Conservation (phyloP, 92 coral and sea anemone genomes). For the Epizoanthus illoricatus region DNA sequence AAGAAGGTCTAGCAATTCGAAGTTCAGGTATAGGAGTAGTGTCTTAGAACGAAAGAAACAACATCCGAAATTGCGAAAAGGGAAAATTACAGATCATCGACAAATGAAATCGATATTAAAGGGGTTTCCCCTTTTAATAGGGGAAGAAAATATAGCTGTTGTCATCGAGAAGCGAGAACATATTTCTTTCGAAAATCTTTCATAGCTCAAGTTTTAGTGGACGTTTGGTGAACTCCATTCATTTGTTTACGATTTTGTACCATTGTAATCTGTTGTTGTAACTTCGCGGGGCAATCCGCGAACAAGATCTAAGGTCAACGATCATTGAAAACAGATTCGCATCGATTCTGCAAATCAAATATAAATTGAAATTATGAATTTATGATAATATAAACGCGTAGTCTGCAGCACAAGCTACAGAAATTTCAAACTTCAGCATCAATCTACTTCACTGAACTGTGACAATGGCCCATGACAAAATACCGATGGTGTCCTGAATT, state of each 20-base stretch:
- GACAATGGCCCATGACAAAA: constrained; percentile 35
- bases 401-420: neutral
- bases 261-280: constrained; percentile 41
- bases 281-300: constrained; percentile 27
- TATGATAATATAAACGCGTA: neutral
- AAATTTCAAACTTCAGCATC: neutral
- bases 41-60: neutral
- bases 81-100: neutral
- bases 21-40: neutral
- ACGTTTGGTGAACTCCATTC: constrained; percentile 22
- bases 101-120: neutral
- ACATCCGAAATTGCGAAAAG: neutral
- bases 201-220: neutral
- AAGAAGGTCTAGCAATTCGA: constrained; percentile 1
- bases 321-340: neutral
- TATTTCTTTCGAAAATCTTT: neutral
- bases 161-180: neutral
- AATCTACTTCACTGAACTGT: neutral
- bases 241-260: constrained; percentile 46
- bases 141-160: constrained; percentile 2
- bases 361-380: constrained; percentile 4
- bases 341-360: neutral
- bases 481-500: constrained; percentile 35
- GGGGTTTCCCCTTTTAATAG: constrained; percentile 24
- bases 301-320: constrained; percentile 40